A percentile compares a stretch with the other conserved stretches of the same genome.
Conservation (phyloP, 53 echinoderm and acorn worm genomes). For the Hippasteria phrygiana region DNA sequence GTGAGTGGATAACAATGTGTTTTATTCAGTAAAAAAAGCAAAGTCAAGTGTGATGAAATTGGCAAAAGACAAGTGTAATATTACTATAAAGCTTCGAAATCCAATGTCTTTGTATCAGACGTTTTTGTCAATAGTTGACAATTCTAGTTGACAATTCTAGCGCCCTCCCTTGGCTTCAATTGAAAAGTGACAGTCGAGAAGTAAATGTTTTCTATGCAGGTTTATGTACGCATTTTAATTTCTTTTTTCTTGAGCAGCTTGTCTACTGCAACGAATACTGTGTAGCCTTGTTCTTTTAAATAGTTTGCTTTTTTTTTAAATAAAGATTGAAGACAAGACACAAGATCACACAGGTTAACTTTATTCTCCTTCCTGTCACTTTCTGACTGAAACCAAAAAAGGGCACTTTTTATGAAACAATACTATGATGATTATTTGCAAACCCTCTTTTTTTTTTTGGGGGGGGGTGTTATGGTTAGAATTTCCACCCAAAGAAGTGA, state of each 20-base stretch:
- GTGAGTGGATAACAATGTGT: not conserved
- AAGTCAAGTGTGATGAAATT: not conserved
- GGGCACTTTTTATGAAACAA: not conserved
- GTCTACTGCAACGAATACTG: not conserved
- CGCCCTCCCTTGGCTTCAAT: not conserved
- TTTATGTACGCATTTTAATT: not conserved
- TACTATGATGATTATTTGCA: not conserved
- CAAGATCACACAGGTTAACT: not conserved
- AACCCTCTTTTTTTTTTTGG: too few species aligned
- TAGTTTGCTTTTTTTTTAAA: too few species aligned
- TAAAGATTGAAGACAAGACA: not conserved
- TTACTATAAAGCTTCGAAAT: conserved; percentile 1
- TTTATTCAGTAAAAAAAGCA: not conserved
- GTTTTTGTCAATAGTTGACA: too few species aligned
- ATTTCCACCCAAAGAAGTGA: too few species aligned
- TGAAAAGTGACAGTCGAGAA: not conserved
- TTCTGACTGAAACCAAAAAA: not conserved
- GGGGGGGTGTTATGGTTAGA: too few species aligned
- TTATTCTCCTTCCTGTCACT: not conserved
- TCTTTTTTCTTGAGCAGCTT: not conserved
- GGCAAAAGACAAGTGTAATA: not conserved
- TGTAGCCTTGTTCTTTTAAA: too few species aligned
- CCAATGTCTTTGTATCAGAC: not conserved
- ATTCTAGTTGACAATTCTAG: not conserved
- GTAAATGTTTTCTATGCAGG: not conserved